Evolutionary conservation across 30 jellyfish, hydroid and myxozoan species (phyloP).

Genomic region (Catostylus mosaicus): DNA sequence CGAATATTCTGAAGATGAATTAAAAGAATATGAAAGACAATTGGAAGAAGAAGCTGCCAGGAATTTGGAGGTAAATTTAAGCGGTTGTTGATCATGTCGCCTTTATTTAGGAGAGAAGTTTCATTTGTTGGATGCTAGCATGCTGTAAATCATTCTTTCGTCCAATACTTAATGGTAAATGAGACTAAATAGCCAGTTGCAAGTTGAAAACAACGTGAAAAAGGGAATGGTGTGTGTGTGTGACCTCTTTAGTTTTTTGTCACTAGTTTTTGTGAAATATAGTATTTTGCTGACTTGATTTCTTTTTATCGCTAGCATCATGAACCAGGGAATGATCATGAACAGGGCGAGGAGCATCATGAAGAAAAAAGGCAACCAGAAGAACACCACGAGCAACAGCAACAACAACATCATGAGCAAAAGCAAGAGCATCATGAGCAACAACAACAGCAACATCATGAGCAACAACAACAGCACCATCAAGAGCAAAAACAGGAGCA

Average conservation of each 20-base stretch:
- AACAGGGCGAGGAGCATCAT: slow-evolving; percentile 21
- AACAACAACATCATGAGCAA: slow-evolving; percentile 12
- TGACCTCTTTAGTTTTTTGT: too few relatives aligned
- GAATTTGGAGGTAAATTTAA: slow-evolving; percentile 27
- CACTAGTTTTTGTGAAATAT: too few relatives aligned
- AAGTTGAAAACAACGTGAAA: background rate
- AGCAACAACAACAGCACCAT: slow-evolving; percentile 37
- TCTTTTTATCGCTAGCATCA: background rate
- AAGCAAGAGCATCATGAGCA: slow-evolving; percentile 10
- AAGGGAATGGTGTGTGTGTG: too few relatives aligned
- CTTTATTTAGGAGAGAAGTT: too few relatives aligned
- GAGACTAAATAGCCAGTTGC: background rate
- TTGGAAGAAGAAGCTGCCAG: slow-evolving; percentile 52
- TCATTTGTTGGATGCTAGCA: too few relatives aligned
- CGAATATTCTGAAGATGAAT: slow-evolving; percentile 82
- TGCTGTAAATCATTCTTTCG: too few relatives aligned
- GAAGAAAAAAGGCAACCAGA: slow-evolving; percentile 21
- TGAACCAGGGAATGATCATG: background rate
- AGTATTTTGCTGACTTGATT: background rate
- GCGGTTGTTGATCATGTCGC: background rate
- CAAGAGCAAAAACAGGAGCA: slow-evolving; percentile 54
- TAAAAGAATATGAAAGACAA: slow-evolving; percentile 76
- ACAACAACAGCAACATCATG: slow-evolving; percentile 35
- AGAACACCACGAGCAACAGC: slow-evolving; percentile 40
- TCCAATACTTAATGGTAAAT: too few relatives aligned